These are phyloP conservation scores for Myopa testacea DNA, from an alignment of 2,888 invertebrate species.

Conservation along the genomic window DNA sequence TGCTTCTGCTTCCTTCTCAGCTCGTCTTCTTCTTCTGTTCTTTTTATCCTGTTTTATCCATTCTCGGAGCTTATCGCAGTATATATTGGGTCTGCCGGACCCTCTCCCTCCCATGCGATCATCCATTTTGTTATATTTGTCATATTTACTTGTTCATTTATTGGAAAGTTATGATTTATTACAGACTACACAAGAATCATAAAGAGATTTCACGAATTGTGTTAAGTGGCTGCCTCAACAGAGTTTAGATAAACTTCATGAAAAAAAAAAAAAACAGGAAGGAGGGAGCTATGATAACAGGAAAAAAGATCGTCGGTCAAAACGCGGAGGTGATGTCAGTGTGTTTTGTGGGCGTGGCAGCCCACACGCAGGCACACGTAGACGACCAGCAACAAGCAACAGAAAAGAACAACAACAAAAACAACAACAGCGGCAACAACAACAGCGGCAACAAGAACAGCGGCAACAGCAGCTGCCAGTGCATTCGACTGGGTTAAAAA, in stretches of 20 bases:
- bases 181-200: too few species aligned
- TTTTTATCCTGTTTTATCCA: too few species aligned
- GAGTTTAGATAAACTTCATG: neutral
- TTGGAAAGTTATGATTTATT: too few species aligned
- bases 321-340: neutral
- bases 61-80: too few species aligned
- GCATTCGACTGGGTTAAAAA: slow-evolving; percentile 21
- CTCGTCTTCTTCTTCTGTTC: too few species aligned
- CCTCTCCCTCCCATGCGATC: too few species aligned
- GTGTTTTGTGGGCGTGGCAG: slow-evolving; percentile 27
- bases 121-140: too few species aligned
- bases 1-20: too few species aligned
- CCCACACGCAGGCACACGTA: slow-evolving; percentile 18
- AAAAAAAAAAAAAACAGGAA: slow-evolving; percentile 13
- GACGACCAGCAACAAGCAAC: neutral
- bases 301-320: neutral
- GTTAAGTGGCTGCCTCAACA: too few species aligned
- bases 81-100: too few species aligned
- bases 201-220: too few species aligned
- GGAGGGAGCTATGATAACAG: neutral
- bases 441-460: slow-evolving; percentile 5
- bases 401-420: slow-evolving; percentile 4
- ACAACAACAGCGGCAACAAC: neutral
- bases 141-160: too few species aligned
- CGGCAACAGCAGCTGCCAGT: slow-evolving; percentile 23